Base-by-base conservation (phyloP, 2,888 invertebrate species). In the Troides oblongomaculatus region DNA sequence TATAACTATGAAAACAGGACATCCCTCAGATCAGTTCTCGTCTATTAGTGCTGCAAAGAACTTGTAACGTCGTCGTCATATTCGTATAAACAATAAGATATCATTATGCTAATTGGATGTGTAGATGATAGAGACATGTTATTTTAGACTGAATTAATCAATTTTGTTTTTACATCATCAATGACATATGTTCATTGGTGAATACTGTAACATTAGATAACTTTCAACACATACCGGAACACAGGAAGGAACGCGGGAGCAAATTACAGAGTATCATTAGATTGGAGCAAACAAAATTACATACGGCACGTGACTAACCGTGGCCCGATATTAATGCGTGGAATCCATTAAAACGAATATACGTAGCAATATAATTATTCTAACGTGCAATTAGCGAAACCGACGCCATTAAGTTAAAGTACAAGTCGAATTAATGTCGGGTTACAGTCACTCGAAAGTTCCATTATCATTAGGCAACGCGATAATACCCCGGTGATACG, bases 321-420 rank as follows among this genome's bases (percentile, higher is more conserved):
- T 46, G 46, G 77, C 77, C 78, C 79, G 75, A 82, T 81, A 83
- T 81, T 82, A 84, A 79, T 83, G 81, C 82, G 80, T 81, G 78
- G 84, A 84, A 86, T 87, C 87, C 89, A 90, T 90, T 89, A 88
- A 86, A 85, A 87, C 81, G 84, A 77, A 85, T 86, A 86, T 84
- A 84, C 83, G 80, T 77, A 81, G 82, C 86, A 86, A 88, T 88
- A 88, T 89, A 88, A 90, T 89, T 87, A 90, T 90, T 88, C 87
- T 85, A 85, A 87, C 87, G 84, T 81, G 87, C 90, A 92, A 92
- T 92, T 92, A 91, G 90, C 81, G 86, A 89, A 92, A 92, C 92
- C 92, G 84, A 86, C 86, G 84, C 91, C 89, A 92, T 92, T 91
- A 92, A 79, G 81, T 79, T 83, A 82, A 87, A 87, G 90, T 89